Percentiles rank a stretch among this genome's conserved stretches.
phyloP scores from a whole-genome alignment of 2,113 vertebrate species.

The Neopipo cinnamomea region DNA sequence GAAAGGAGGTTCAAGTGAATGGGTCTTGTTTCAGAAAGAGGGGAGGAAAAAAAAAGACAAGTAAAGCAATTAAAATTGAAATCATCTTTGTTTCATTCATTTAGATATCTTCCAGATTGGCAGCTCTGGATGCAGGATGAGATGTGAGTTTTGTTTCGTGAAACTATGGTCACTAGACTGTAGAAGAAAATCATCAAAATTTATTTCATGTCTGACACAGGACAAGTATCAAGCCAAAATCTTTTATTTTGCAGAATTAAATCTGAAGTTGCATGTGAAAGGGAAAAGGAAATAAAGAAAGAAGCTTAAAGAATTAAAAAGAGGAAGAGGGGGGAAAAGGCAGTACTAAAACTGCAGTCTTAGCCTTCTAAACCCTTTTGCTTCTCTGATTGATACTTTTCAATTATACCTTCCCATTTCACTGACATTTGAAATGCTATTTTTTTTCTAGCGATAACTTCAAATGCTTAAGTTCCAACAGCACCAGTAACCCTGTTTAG shows the following conservation, averaged over 20 bases:
- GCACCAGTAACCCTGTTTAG: slow-evolving; percentile 94
- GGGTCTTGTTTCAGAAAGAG: background rate
- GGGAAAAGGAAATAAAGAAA: background rate
- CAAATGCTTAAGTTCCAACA: slow-evolving; percentile 95
- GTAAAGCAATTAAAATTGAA: background rate
- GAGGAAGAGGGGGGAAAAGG: background rate
- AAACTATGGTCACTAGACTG: background rate
- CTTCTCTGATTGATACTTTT: slow-evolving; percentile 99
- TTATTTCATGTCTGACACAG: background rate
- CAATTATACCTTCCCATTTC: slow-evolving; percentile 97
- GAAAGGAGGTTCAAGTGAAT: background rate
- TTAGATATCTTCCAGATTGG: background rate
- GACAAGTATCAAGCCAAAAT: background rate
- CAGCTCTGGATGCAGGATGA: background rate
- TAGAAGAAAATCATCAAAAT: background rate
- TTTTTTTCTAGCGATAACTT: slow-evolving; percentile 92
- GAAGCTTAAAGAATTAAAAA: background rate
- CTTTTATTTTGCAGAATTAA: slow-evolving; percentile 35
- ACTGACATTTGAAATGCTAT: slow-evolving; percentile 97
- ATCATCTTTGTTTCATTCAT: background rate
- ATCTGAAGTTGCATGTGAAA: slow-evolving; percentile 19
- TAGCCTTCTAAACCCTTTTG: slow-evolving; percentile 80
- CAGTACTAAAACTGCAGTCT: slow-evolving; percentile 55
- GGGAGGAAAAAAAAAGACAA: background rate
- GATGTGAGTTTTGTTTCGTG: background rate